phyloP scores from a whole-genome alignment of 2,113 vertebrate species.

The Channa maculata region DNA sequence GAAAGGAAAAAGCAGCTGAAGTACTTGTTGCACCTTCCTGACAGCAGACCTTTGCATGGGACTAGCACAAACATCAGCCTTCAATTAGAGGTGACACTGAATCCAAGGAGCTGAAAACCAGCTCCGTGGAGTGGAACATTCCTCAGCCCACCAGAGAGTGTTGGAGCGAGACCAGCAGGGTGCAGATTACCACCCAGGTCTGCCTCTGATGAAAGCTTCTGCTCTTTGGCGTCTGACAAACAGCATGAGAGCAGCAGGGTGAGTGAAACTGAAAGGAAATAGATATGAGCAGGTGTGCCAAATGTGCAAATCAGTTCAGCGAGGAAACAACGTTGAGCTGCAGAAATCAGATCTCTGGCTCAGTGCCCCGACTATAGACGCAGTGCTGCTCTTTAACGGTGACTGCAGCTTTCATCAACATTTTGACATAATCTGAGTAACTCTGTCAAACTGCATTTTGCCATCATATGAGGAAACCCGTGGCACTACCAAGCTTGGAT shows the following conservation, averaged over 20 bases:
- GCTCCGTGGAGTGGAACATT: constrained; percentile 61
- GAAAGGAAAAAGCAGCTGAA: constrained; percentile 35
- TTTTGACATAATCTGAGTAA: constrained; percentile 64
- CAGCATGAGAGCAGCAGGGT: constrained; percentile 34
- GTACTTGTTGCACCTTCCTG: constrained; percentile 17
- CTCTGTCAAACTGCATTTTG: constrained; percentile 58
- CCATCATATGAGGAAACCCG: constrained; percentile 8
- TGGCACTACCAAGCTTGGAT: constrained; percentile 27
- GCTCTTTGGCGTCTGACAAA: constrained; percentile 58
- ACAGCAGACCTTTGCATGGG: constrained; percentile 44
- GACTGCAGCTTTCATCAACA: constrained; percentile 58
- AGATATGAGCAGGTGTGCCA: constrained; percentile 68
- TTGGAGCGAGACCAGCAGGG: constrained; percentile 62
- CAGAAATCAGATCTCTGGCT: constrained; percentile 57
- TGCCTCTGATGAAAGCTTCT: constrained; percentile 57
- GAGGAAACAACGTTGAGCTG: constrained; percentile 41
- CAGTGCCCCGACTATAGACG: constrained; percentile 10
- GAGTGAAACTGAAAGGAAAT: constrained; percentile 45
- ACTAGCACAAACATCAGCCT: constrained; percentile 56
- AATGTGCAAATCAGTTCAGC: constrained; percentile 59
- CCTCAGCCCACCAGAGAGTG: constrained; percentile 57
- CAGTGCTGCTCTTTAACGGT: constrained; percentile 24
- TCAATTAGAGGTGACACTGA: constrained; percentile 66
- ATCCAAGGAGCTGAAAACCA: constrained; percentile 62
- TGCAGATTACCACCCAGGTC: constrained; percentile 63